A percentile compares a stretch with the other conserved stretches of the same genome.
phyloP scores from a whole-genome alignment of 2,113 vertebrate species.

The Eublepharis macularius region DNA sequence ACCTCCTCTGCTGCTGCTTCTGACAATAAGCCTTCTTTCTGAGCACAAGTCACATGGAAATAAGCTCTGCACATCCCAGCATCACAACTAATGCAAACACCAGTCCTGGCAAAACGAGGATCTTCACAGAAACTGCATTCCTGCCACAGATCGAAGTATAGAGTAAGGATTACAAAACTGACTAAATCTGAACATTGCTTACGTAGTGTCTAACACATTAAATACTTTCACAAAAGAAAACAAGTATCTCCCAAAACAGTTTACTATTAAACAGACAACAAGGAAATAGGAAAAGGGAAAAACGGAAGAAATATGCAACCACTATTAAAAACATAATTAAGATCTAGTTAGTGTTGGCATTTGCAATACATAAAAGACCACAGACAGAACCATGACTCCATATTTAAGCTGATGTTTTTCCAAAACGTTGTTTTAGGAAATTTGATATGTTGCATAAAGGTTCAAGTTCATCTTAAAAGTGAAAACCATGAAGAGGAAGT shows the following conservation, averaged over 20 bases:
- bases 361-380: background rate
- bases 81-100: conserved; percentile 98
- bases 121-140: conserved; percentile 99
- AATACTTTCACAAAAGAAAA: background rate
- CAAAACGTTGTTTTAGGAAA: background rate
- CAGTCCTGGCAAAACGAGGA: conserved; percentile 92
- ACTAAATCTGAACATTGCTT: background rate
- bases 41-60: conserved; percentile 97
- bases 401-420: background rate
- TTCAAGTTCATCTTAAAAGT: background rate
- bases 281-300: background rate
- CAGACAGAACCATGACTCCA: background rate
- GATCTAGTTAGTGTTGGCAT: background rate
- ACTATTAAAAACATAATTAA: background rate
- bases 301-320: background rate
- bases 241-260: background rate
- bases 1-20: conserved; percentile 99
- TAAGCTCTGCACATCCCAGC: conserved; percentile 98
- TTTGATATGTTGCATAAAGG: background rate
- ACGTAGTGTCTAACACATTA: background rate
- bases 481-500: background rate
- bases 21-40: conserved; percentile 95
- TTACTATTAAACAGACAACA: background rate
- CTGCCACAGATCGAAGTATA: conserved; percentile 64
- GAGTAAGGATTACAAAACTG: background rate